phyloP scores from a whole-genome alignment of 2,797 vertebrate genomes.

The Gobionotothen gibberifrons region DNA sequence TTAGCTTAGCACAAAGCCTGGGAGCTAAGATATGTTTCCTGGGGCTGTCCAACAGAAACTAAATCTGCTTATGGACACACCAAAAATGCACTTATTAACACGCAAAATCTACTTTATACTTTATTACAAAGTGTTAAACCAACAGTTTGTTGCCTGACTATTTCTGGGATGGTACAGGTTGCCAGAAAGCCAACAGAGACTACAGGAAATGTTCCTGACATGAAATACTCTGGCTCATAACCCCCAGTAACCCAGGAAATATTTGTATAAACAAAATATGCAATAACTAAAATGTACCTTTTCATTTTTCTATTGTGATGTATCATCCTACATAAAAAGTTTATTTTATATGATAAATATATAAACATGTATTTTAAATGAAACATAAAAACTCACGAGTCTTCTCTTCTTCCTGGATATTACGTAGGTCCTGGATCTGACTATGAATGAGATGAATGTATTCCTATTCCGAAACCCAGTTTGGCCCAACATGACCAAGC shows the following conservation, averaged over 20 bases:
- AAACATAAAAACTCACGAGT: neutral
- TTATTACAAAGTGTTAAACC: too few relatives aligned
- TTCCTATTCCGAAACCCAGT: constrained; percentile 38
- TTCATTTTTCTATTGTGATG: neutral
- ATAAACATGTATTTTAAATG: too few relatives aligned
- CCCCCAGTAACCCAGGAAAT: neutral
- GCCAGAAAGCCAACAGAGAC: neutral
- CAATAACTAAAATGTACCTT: neutral
- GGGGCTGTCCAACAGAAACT: too few relatives aligned
- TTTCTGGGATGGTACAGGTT: too few relatives aligned
- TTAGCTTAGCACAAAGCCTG: too few relatives aligned
- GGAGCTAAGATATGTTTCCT: too few relatives aligned
- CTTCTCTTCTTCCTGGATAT: neutral
- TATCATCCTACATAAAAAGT: neutral
- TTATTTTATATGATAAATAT: neutral
- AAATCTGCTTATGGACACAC: too few relatives aligned
- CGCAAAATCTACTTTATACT: too few relatives aligned
- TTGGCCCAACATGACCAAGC: constrained; percentile 66
- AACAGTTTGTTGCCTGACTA: too few relatives aligned
- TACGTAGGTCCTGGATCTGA: constrained; percentile 73
- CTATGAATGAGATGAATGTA: constrained; percentile 61
- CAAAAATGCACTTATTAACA: too few relatives aligned
- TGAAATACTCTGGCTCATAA: neutral
- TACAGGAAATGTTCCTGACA: neutral
- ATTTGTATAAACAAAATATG: neutral